These are phyloP conservation scores for Zaprionus obscuricornis DNA, from an alignment of 2,888 invertebrate species.

Conservation along the genomic window DNA sequence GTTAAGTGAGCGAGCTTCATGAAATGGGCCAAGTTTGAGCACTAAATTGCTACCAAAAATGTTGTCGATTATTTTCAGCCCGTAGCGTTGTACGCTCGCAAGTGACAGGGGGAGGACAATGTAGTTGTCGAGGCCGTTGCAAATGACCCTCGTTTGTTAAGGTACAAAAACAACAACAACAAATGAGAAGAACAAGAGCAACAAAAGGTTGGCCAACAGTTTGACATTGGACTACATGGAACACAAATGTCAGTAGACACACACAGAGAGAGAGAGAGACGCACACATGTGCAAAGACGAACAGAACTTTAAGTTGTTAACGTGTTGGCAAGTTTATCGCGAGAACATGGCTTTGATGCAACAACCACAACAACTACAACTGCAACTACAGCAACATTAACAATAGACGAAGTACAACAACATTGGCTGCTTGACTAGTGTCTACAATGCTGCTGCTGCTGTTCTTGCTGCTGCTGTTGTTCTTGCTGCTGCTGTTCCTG, in stretches of 20 bases:
- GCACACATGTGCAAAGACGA: slow-evolving; percentile 16
- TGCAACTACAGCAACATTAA: slow-evolving; percentile 20
- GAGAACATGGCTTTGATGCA: slow-evolving; percentile 49
- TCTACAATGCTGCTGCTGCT: neutral
- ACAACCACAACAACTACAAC: slow-evolving; percentile 24
- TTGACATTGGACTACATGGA: slow-evolving; percentile 61
- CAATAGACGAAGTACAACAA: slow-evolving; percentile 17
- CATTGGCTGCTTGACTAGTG: slow-evolving; percentile 30
- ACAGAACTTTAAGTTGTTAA: slow-evolving; percentile 39
- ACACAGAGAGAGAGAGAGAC: slow-evolving; percentile 16
- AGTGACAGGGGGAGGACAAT: neutral
- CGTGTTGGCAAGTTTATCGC: slow-evolving; percentile 65
- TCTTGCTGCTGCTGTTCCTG: slow-evolving; percentile 2
- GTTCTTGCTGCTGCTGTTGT: slow-evolving; percentile 16
- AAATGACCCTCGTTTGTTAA: slow-evolving; percentile 64
- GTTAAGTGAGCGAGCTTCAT: slow-evolving; percentile 20
- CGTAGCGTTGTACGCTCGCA: no score
- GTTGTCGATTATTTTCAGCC: slow-evolving; percentile 51
- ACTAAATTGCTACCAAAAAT: slow-evolving; percentile 29
- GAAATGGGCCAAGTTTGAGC: slow-evolving; percentile 37
- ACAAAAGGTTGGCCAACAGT: slow-evolving; percentile 44
- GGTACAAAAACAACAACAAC: slow-evolving; percentile 23
- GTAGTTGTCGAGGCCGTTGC: slow-evolving; percentile 15
- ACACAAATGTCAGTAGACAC: slow-evolving; percentile 53
- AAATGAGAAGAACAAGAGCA: slow-evolving; percentile 8